These are phyloP conservation scores for Cyprinus carpio DNA, from an alignment of 2,113 vertebrate species.

Conservation along the genomic window DNA sequence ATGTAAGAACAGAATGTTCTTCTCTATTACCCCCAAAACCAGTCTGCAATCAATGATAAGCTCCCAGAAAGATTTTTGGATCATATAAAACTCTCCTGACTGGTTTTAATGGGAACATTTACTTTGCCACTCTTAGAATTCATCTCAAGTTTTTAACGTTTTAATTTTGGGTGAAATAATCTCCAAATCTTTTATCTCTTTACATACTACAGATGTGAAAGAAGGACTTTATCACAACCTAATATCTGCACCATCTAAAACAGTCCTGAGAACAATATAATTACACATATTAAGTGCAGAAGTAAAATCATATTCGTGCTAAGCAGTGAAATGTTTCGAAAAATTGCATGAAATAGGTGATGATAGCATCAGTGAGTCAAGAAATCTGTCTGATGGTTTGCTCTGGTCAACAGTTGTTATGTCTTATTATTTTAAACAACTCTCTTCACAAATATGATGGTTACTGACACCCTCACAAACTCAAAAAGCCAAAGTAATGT, in stretches of 20 bases:
- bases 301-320: background rate
- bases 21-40: background rate
- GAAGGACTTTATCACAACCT: background rate
- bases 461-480: background rate
- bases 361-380: background rate
- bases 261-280: background rate
- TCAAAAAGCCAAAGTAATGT: background rate
- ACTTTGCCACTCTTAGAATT: background rate
- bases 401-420: background rate
- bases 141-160: background rate
- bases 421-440: conserved; percentile 5
- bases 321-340: background rate
- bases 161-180: no score
- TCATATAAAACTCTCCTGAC: background rate
- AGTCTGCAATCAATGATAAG: background rate
- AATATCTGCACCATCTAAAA: conserved; percentile 3
- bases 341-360: background rate
- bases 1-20: no score
- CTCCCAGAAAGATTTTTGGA: background rate
- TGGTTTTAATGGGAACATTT: background rate
- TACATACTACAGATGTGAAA: background rate
- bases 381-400: background rate
- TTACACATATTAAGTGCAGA: background rate
- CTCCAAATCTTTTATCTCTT: background rate
- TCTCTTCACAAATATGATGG: background rate